Evolutionary conservation across 35 echinoderm and acorn worm genomes (phyloP), one percentile per base, ranked within the genome.

Genomic region (Stichopus chloronotus): DNA sequence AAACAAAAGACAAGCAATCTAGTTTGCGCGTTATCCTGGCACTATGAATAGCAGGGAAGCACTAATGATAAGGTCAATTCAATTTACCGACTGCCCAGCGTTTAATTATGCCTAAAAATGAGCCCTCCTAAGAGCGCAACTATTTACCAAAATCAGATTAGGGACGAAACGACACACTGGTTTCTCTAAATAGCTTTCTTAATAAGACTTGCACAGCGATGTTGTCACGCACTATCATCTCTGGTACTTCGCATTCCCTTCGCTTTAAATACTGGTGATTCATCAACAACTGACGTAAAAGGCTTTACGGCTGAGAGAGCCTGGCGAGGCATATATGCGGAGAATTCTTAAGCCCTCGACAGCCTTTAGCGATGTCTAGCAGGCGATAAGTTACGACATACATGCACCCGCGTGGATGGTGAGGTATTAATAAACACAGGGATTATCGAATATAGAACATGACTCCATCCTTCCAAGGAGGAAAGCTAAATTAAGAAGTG

Each of bases 361-460:
- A 43, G 30, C 30, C 30, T 43, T 43, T 3, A 43, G 30, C 30
- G 30, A 43, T 43, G 30, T 43, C 30, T 43, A 43, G 30, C 30
- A 43, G 30, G 30, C 30, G 30, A 43, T 43, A 43, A 43, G 30
- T 58, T 6, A 57, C 43, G 57, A 55, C 86, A 54, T 52, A 88
- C 11, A 22, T 14, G 14, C 58, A 54, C 14, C 20, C 25, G 86
- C 61, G 19, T 65, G 61, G 11, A 65, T 65, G 8, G 11, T 10
- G 43, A 55, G 57, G 19, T 69, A 88, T 88, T 88, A 88, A 69
- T 63, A 88, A 69, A 88, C 57, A 43, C 30, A 16, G 6, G 8
- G 56, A 20, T 69, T 63, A 88, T 88, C 86, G 61, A 88, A 88
- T 88, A 88, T 88, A 88, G 86, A 88, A 88, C 86, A 69, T 23